Conservation (phyloP, 2,888 invertebrate species). For the Caenorhabditis virilis region DNA sequence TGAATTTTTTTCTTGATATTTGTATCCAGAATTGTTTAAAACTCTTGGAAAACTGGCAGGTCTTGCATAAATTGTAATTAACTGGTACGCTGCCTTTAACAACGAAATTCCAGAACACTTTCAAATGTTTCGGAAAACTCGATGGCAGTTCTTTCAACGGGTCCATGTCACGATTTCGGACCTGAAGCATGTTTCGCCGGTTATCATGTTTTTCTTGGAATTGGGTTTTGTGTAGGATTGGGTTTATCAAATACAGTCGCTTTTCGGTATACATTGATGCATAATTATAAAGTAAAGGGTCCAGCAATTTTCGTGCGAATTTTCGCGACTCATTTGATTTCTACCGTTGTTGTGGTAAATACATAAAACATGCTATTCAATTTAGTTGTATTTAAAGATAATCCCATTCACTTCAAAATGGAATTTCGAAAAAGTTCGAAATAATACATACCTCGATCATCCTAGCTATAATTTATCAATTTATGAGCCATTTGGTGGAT, state of each 20-base stretch:
- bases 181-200: slow-evolving; percentile 18
- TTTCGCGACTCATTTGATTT: too few species aligned
- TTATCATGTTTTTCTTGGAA: slow-evolving; percentile 28
- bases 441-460: slow-evolving; percentile 25
- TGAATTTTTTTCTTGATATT: too few species aligned
- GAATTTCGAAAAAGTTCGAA: slow-evolving; percentile 21
- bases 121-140: slow-evolving; percentile 28
- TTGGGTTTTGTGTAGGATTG: slow-evolving; percentile 21
- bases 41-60: too few species aligned
- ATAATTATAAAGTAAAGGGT: slow-evolving; percentile 15
- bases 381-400: slow-evolving; percentile 12
- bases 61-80: too few species aligned
- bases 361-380: too few species aligned
- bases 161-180: slow-evolving; percentile 22
- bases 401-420: slow-evolving; percentile 33
- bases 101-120: slow-evolving; percentile 24
- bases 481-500: slow-evolving; percentile 24
- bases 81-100: too few species aligned
- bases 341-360: too few species aligned
- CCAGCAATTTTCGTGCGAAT: too few species aligned
- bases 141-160: slow-evolving; percentile 27
- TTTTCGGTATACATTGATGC: slow-evolving; percentile 26
- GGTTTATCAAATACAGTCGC: slow-evolving; percentile 28
- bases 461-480: slow-evolving; percentile 25
- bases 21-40: too few species aligned